A percentile compares a stretch with the other conserved stretches of the same genome.
Conservation (phyloP, 2,888 invertebrate genomes). For the Orthosia incerta region DNA sequence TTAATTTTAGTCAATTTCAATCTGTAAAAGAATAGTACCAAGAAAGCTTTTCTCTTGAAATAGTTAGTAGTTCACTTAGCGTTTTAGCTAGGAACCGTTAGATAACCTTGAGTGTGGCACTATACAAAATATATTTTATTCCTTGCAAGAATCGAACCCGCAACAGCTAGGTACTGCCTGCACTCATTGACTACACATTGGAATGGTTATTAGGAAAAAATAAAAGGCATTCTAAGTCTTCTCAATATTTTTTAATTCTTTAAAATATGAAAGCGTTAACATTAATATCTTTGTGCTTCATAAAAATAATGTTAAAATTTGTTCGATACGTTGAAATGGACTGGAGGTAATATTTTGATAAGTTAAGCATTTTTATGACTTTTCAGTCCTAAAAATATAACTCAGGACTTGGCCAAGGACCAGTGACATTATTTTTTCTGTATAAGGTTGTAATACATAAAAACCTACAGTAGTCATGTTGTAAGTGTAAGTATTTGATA, state of each 20-base stretch:
- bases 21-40: too few species aligned
- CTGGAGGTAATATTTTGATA: conserved; percentile 50
- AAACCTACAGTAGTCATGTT: background rate
- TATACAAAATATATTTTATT: background rate
- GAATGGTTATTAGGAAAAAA: conserved; percentile 9
- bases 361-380: conserved; percentile 20
- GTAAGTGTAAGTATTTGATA: background rate
- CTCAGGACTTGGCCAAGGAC: background rate
- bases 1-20: too few species aligned
- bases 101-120: background rate
- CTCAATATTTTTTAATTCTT: conserved; percentile 70
- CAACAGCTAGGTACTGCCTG: background rate
- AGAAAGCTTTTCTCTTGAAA: too few species aligned
- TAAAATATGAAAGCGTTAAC: conserved; percentile 86
- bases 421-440: background rate
- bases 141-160: background rate
- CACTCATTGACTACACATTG: background rate
- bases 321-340: conserved; percentile 63
- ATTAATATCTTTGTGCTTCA: conserved; percentile 76
- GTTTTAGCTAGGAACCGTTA: too few species aligned
- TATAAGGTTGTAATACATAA: background rate
- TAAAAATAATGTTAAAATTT: conserved; percentile 68
- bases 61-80: too few species aligned
- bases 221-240: conserved; percentile 29
- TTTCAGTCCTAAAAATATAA: conserved; percentile 1